Evolutionary conservation across 2,113 vertebrate genomes (phyloP).

Genomic region (Tragelaphus scriptus): DNA sequence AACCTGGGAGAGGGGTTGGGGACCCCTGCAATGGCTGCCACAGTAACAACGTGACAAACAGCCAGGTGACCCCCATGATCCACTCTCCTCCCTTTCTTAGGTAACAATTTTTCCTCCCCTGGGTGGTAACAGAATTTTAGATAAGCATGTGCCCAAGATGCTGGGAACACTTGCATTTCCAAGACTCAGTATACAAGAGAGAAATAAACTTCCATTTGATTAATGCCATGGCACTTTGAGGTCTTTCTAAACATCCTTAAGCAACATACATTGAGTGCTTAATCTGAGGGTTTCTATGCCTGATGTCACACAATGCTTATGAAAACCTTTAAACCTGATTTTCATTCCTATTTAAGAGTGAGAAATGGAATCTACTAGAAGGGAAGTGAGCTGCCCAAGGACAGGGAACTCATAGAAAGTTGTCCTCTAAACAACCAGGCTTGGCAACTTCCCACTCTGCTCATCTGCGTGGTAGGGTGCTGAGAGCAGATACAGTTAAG

Average conservation of each 20-base stretch:
- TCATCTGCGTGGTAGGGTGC: fast-evolving
- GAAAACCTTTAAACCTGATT: not conserved
- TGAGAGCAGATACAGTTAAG: not conserved
- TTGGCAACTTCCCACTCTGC: not conserved
- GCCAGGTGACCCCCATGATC: not conserved
- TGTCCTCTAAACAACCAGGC: not conserved
- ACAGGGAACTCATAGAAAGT: not conserved
- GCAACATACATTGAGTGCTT: not conserved
- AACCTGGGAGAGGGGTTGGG: not conserved
- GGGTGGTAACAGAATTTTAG: not conserved
- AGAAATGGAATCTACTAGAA: not conserved
- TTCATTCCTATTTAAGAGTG: not conserved
- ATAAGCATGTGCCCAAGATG: fast-evolving
- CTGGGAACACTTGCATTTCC: not conserved
- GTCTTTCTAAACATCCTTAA: not conserved
- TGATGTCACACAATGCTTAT: not conserved
- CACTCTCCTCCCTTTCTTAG: not conserved
- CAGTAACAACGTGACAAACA: not conserved
- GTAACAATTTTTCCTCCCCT: not conserved
- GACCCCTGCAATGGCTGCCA: not conserved
- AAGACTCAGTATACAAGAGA: not conserved
- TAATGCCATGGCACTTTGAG: not conserved
- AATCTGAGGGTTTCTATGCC: not conserved
- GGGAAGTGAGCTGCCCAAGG: not conserved
- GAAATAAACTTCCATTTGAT: not conserved